Conservation (phyloP, 2,888 invertebrate genomes). For the Ectemnius continuus region DNA sequence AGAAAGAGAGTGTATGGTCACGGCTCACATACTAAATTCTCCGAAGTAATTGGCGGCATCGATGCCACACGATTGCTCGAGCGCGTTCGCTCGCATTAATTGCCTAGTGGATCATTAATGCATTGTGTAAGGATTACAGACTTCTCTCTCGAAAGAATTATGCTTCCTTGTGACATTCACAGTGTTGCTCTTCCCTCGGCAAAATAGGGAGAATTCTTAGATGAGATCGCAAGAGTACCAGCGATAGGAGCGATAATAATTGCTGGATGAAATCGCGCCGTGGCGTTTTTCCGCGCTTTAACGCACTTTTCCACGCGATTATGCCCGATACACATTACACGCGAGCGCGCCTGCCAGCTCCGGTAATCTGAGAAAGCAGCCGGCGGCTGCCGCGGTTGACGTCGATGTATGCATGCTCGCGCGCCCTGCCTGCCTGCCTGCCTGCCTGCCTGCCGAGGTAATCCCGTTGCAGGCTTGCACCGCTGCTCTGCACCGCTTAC, state of each 20-base stretch:
- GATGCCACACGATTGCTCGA: neutral
- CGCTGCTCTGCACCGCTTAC: constrained; percentile 25
- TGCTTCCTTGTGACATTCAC: too few species aligned
- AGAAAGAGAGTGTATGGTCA: too few species aligned
- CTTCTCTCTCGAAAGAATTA: too few species aligned
- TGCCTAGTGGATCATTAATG: too few species aligned
- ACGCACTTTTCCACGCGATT: constrained; percentile 29
- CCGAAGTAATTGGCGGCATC: constrained; percentile 3
- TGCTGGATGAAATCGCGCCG: constrained; percentile 40
- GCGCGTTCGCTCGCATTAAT: neutral
- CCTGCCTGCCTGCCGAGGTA: constrained; percentile 25
- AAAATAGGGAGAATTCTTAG: neutral
- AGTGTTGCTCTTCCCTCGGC: neutral
- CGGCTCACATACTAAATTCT: neutral
- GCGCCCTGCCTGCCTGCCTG: too few species aligned
- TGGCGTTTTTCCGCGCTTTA: constrained; percentile 36
- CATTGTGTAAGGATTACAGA: too few species aligned
- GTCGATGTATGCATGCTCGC: neutral
- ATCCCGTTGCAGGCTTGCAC: constrained; percentile 31
- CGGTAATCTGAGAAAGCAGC: constrained; percentile 43
- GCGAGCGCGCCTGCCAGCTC: constrained; percentile 36
- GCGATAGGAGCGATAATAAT: neutral
- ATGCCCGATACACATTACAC: constrained; percentile 39
- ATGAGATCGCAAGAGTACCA: constrained; percentile 1
- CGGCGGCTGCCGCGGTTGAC: constrained; percentile 11